phyloP scores from a whole-genome alignment of 2,113 vertebrate genomes.

The Phylloscopus trochiloides region DNA sequence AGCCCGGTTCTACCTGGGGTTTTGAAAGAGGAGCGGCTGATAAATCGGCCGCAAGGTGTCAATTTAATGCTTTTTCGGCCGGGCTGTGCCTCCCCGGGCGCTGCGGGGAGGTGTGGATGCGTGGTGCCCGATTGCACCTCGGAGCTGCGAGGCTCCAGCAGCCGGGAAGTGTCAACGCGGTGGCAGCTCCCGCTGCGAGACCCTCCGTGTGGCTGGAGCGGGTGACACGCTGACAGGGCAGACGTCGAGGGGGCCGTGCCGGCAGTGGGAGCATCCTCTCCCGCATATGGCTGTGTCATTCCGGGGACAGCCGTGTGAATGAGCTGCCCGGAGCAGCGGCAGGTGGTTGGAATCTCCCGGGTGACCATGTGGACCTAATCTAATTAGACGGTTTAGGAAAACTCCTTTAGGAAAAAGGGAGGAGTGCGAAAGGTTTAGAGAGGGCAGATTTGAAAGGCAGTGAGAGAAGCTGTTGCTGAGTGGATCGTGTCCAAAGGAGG shows the following conservation, averaged over 20 bases:
- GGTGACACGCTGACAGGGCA: neutral
- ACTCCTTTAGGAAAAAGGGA: neutral
- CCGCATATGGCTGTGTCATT: neutral
- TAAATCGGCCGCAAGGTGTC: neutral
- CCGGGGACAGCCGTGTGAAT: neutral
- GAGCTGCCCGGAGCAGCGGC: neutral
- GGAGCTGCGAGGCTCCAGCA: neutral
- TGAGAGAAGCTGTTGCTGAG: neutral
- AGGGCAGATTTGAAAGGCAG: neutral
- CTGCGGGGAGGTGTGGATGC: neutral
- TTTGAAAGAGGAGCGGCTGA: neutral
- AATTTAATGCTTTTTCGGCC: neutral
- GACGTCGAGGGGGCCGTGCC: neutral
- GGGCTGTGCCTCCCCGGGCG: neutral
- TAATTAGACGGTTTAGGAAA: neutral
- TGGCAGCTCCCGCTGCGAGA: neutral
- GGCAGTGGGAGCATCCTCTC: neutral
- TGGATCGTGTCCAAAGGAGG: neutral
- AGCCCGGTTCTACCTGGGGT: neutral
- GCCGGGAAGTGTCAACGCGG: neutral
- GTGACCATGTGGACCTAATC: neutral
- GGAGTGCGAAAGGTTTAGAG: neutral
- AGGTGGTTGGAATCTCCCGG: neutral
- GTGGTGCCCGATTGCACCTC: neutral
- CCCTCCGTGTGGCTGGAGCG: neutral